Evolutionary conservation across 2,113 vertebrate genomes (phyloP).

Genomic region (Malurus alboscapulatus): DNA sequence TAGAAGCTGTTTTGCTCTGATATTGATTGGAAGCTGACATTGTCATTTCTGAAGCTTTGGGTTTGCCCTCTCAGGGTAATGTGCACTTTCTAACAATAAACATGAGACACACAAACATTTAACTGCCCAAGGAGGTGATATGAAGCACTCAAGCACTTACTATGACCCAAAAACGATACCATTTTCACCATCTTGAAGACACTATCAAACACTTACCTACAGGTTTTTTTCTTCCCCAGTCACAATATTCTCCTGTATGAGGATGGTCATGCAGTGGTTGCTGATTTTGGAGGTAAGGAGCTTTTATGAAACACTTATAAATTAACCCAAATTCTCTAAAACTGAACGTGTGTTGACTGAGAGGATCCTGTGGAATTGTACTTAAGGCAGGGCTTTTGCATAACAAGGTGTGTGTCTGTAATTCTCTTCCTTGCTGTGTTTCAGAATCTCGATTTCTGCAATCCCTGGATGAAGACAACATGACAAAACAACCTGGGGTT

Average conservation of each 20-base stretch:
- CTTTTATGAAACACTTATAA: background rate
- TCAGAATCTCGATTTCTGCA: constrained; percentile 93
- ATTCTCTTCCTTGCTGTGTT: background rate
- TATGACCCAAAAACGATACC: background rate
- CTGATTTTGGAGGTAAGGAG: constrained; percentile 91
- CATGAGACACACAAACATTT: background rate
- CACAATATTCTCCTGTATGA: constrained; percentile 96
- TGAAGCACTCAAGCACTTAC: background rate
- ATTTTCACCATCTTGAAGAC: background rate
- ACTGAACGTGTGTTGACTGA: background rate
- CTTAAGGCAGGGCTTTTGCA: background rate
- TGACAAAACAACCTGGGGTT: constrained; percentile 98
- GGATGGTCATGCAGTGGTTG: constrained; percentile 92
- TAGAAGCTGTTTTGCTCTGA: background rate
- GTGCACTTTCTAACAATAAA: background rate
- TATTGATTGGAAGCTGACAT: background rate
- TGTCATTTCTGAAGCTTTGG: background rate
- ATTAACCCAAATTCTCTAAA: background rate
- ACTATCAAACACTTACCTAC: background rate
- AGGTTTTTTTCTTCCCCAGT: constrained; percentile 55
- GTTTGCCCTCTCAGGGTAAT: background rate
- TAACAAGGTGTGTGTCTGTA: background rate
- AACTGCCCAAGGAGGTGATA: background rate
- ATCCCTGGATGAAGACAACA: constrained; percentile 92
- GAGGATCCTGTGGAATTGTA: background rate